Base-by-base conservation (phyloP, 2,888 invertebrate species). In the Amblyteles armatorius region DNA sequence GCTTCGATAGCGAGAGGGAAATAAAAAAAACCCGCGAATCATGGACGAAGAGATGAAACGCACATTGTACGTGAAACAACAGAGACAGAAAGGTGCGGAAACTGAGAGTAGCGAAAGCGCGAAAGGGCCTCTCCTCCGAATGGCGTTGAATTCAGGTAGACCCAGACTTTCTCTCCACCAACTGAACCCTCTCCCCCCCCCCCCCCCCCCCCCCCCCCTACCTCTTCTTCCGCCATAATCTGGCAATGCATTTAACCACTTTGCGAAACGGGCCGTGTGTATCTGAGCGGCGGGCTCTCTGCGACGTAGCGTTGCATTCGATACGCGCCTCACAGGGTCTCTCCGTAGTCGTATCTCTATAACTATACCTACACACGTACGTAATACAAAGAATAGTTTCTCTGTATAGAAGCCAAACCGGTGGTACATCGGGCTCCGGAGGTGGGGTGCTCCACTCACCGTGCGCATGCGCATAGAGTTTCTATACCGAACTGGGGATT, bases 161-260 rank as follows among this genome's bases (percentile, higher is more conserved):
- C n/a, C 63, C 69, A 52, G 63, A 77, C 44, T 33, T 40, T 60
- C n/a, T 57, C 19, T 74, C 29, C 1, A 29, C 55, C 22, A 65
- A 73, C 67, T 29, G 40, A 13, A 13, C 48, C 36, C 36, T 26
- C 36, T 26, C 29, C 48, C 2, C 26, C 11, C 63, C n/a, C 26
- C 19, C 63, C 16, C 67, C 6, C 36, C 13, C 71, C 57, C 72
- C 72, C 77, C 65, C 79, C 6, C 36, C 13, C 71, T 50, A 69
- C 72, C 77, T 60, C 79, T 50, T 50, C 29, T 19, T 76, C 60
- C 52, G 81, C 87, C 91, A 90, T 91, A 93, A 92, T 93, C 92
- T 92, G 91, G 91, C 91, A 92, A 93, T 93, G 92, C 92, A 93
- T 93, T 93, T 92, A 92, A 93, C 91, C 92, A 92, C 92, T 92